Evolutionary conservation across 2,888 invertebrate genomes (phyloP).

Genomic region (Leptinotarsa haldemani): DNA sequence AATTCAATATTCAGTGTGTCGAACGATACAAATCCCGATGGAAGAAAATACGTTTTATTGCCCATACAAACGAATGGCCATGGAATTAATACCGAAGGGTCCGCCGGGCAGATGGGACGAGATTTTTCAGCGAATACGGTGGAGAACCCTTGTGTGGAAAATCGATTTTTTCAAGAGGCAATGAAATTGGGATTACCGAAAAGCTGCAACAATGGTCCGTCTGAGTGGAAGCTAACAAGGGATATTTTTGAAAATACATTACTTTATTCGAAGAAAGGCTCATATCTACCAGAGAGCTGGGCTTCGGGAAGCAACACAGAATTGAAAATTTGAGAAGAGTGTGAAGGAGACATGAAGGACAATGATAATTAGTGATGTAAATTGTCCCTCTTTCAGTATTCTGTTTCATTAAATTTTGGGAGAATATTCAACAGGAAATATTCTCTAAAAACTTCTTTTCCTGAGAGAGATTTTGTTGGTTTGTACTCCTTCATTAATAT

Average conservation of each 20-base stretch:
- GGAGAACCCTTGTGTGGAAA: background rate
- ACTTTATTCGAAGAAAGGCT: background rate
- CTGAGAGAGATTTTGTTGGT: too few species aligned
- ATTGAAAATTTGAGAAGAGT: background rate
- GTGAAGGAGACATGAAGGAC: too few species aligned
- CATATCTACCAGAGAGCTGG: background rate
- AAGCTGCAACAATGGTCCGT: constrained; percentile 4
- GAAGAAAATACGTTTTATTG: constrained; percentile 47
- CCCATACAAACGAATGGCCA: constrained; percentile 39
- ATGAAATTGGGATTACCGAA: constrained; percentile 2
- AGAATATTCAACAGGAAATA: too few species aligned
- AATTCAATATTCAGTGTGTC: constrained; percentile 51
- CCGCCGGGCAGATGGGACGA: constrained; percentile 30
- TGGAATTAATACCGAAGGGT: constrained; percentile 39
- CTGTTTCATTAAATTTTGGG: too few species aligned
- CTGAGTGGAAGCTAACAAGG: background rate
- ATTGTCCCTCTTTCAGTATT: too few species aligned
- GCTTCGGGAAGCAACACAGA: background rate
- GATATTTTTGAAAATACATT: background rate
- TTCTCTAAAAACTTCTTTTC: too few species aligned
- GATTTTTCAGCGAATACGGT: constrained; percentile 25
- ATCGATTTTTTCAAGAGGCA: constrained; percentile 12
- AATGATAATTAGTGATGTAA: too few species aligned
- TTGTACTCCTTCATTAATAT: too few species aligned
- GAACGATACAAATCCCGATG: constrained; percentile 49